Evolutionary conservation across 2,113 vertebrate genomes (phyloP).

Genomic region (Pristiophorus japonicus): DNA sequence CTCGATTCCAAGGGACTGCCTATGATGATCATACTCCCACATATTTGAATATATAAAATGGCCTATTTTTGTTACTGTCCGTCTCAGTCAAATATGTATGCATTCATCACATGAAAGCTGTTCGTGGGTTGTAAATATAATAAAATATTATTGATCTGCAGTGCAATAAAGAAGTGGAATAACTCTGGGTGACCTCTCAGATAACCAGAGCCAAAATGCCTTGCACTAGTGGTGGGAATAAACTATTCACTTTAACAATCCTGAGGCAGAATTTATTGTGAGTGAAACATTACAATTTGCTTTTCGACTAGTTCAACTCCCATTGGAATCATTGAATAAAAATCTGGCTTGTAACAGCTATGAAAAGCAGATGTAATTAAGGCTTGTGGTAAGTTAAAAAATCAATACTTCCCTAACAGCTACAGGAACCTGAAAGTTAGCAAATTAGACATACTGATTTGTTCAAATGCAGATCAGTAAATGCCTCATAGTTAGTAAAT

Average conservation of each 20-base stretch:
- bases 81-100: background rate
- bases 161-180: background rate
- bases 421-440: background rate
- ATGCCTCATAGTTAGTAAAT: background rate
- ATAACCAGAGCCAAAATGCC: background rate
- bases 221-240: background rate
- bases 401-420: background rate
- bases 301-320: background rate
- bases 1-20: too few species aligned
- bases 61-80: background rate
- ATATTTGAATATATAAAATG: background rate
- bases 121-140: background rate
- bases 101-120: background rate
- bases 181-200: background rate
- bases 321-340: background rate
- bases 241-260: background rate
- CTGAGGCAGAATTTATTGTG: background rate
- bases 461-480: background rate
- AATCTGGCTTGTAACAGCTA: too few species aligned
- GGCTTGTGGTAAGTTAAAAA: background rate
- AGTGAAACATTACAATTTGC: background rate
- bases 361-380: background rate
- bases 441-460: background rate
- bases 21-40: too few species aligned
- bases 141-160: background rate